phyloP scores from a whole-genome alignment of 2,113 vertebrate genomes.

The Pseudolaguvia tuberculata region DNA sequence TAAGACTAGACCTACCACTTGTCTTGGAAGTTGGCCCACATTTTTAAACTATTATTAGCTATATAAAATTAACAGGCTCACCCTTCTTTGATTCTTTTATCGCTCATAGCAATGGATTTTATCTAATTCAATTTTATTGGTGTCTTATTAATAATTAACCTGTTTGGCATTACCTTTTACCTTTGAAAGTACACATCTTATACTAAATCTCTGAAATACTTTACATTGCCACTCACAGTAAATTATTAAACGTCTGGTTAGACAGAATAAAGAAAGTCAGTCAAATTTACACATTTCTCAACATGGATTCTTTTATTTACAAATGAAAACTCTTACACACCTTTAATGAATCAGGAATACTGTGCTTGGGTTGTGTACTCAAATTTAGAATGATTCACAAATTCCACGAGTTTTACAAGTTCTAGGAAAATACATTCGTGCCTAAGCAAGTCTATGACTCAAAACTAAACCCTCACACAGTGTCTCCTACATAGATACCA shows the following conservation, averaged over 20 bases:
- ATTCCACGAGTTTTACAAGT: slow-evolving; percentile 47
- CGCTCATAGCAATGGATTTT: slow-evolving; percentile 11
- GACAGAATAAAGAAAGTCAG: not conserved
- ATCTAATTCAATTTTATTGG: not conserved
- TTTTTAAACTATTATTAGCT: slow-evolving; percentile 26
- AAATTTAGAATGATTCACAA: slow-evolving; percentile 46
- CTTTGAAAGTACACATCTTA: not conserved
- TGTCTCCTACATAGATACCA: not conserved
- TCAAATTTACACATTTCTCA: slow-evolving; percentile 9
- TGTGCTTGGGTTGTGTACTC: slow-evolving; percentile 31
- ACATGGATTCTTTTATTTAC: slow-evolving; percentile 1
- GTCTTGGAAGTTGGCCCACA: slow-evolving; percentile 17
- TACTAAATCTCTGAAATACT: not conserved
- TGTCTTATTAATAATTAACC: not conserved
- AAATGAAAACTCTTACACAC: slow-evolving; percentile 34
- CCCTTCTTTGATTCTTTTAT: slow-evolving; percentile 19
- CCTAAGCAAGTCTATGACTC: slow-evolving; percentile 13
- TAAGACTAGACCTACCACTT: slow-evolving; percentile 7
- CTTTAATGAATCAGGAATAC: slow-evolving; percentile 6
- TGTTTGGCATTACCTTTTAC: not conserved
- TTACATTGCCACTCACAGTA: not conserved
- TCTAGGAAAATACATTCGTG: slow-evolving; percentile 29
- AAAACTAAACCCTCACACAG: slow-evolving; percentile 28
- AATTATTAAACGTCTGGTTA: not conserved
- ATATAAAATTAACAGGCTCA: slow-evolving; percentile 19